phyloP scores from a whole-genome alignment of 2,113 vertebrate species.

The Campylorhamphus procurvoides region DNA sequence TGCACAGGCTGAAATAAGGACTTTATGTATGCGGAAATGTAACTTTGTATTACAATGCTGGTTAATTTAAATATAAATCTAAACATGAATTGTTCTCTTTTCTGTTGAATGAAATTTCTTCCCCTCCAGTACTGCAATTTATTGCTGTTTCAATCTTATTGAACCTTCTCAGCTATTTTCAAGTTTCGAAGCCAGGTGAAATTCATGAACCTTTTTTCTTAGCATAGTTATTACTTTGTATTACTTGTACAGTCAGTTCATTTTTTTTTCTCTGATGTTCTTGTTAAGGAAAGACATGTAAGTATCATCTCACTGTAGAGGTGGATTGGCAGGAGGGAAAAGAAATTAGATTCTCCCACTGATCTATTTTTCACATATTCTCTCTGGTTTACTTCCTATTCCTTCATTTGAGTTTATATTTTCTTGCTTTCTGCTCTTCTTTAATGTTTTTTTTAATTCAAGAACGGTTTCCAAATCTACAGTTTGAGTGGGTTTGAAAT shows the following conservation, averaged over 20 bases:
- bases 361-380: background rate
- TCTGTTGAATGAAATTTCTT: background rate
- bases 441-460: background rate
- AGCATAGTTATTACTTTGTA: background rate
- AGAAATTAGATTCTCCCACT: background rate
- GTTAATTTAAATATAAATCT: conserved; percentile 40
- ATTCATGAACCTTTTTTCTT: background rate
- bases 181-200: background rate
- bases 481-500: background rate
- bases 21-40: background rate
- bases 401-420: background rate
- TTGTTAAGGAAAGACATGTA: background rate
- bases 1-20: background rate
- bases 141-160: background rate
- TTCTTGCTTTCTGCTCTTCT: background rate
- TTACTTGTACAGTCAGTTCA: background rate
- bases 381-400: background rate
- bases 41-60: background rate
- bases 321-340: background rate
- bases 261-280: background rate
- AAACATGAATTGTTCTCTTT: background rate
- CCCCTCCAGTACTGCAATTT: background rate
- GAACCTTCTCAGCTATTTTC: background rate
- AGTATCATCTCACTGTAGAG: background rate
- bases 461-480: background rate